Conservation (phyloP, 2,797 vertebrate species). For the Liparis tanakae region DNA sequence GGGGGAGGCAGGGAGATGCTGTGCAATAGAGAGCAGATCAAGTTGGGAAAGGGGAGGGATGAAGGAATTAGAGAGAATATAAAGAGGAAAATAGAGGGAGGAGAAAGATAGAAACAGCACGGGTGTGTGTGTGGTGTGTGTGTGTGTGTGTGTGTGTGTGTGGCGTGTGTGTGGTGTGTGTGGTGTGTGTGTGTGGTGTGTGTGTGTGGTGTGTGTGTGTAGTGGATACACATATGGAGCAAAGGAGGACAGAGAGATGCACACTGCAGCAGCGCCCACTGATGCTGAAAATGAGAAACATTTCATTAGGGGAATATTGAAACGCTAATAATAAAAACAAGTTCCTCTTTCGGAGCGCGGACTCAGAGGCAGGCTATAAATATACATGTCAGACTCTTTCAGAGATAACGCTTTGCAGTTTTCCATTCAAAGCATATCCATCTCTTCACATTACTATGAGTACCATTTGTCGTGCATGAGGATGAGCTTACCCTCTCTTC, state of each 20-base stretch:
- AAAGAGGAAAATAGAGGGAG: constrained; percentile 64
- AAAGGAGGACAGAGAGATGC: constrained; percentile 69
- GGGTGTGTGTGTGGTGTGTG: constrained; percentile 7
- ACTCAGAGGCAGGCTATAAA: constrained; percentile 47
- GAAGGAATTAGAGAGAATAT: constrained; percentile 77
- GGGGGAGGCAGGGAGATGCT: constrained; percentile 48
- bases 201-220: constrained; percentile 16
- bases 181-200: background rate
- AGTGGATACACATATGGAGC: constrained; percentile 43
- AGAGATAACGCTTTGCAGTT: constrained; percentile 44
- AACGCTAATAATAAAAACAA: constrained; percentile 62
- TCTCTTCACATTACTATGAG: constrained; percentile 6
- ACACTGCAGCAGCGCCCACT: constrained; percentile 76
- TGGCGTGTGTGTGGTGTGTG: too few species aligned
- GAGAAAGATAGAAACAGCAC: constrained; percentile 44
- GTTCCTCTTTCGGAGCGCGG: constrained; percentile 39
- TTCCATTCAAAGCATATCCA: constrained; percentile 35
- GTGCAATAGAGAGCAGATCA: constrained; percentile 68
- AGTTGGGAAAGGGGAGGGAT: constrained; percentile 73
- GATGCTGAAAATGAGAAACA: constrained; percentile 78
- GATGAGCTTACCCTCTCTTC: constrained; percentile 14
- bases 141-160: constrained; percentile 14
- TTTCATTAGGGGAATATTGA: constrained; percentile 71
- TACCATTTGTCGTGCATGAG: background rate
- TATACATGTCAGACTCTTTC: constrained; percentile 42